A percentile compares a stretch with the other conserved stretches of the same genome.
Evolutionary conservation across 2,113 vertebrate species (phyloP).

Genomic region (Dolichotis patagonum): DNA sequence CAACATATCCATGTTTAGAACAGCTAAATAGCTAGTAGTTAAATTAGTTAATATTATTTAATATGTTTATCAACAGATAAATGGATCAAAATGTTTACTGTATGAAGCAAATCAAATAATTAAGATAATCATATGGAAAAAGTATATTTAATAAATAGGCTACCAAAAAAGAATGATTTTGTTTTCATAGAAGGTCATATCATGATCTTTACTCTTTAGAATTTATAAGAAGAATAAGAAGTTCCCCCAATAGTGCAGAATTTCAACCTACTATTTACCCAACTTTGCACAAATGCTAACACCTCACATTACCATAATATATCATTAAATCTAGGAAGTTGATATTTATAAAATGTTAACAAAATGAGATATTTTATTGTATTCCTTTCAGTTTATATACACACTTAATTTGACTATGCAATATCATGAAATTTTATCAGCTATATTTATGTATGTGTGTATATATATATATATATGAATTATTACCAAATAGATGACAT

Average conservation of each 20-base stretch:
- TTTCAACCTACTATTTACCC: not conserved
- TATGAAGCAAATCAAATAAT: not conserved
- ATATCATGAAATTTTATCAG: not conserved
- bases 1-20: not conserved
- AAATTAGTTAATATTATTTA: not conserved
- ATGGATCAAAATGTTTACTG: not conserved
- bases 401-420: not conserved
- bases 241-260: not conserved
- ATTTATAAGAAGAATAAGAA: constrained; percentile 10
- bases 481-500: not conserved
- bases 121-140: constrained; percentile 21
- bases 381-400: not conserved
- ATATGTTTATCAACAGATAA: not conserved
- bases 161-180: constrained; percentile 24
- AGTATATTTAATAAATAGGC: constrained; percentile 22
- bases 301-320: not conserved
- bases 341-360: not conserved
- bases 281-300: not conserved
- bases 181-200: constrained; percentile 9
- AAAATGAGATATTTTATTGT: not conserved
- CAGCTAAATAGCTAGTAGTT: not conserved
- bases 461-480: not conserved
- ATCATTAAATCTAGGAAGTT: not conserved
- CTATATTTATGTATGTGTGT: not conserved
- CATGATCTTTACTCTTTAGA: constrained; percentile 4